Conservation (phyloP, 2,888 invertebrate species). For the Sinelater perroti region DNA sequence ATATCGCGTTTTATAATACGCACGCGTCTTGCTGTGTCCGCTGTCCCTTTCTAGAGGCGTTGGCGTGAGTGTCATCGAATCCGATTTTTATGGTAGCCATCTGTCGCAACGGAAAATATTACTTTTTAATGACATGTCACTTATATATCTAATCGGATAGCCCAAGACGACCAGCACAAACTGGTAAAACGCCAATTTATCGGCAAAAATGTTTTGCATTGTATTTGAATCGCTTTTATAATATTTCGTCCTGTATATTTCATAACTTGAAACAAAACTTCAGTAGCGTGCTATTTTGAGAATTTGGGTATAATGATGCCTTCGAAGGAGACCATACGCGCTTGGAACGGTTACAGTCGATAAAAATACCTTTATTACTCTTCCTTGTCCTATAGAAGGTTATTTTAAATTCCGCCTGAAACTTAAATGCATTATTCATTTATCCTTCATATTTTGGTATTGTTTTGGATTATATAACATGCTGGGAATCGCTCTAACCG, state of each 20-base stretch:
- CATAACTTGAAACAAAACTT: conserved; percentile 19
- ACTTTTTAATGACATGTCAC: background rate
- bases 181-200: too few relatives aligned
- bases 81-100: conserved; percentile 11
- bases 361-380: too few relatives aligned
- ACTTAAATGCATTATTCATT: too few relatives aligned
- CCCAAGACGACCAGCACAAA: background rate
- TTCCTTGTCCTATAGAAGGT: too few relatives aligned
- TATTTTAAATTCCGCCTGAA: too few relatives aligned
- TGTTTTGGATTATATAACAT: too few relatives aligned
- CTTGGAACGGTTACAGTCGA: too few relatives aligned
- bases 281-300: conserved; percentile 11
- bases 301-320: background rate
- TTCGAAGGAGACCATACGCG: conserved; percentile 11
- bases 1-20: conserved; percentile 17
- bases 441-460: too few relatives aligned
- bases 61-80: conserved; percentile 5
- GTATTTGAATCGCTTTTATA: too few relatives aligned
- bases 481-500: too few relatives aligned
- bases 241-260: conserved; percentile 19
- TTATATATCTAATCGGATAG: background rate
- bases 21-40: conserved; percentile 19
- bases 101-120: conserved; percentile 5
- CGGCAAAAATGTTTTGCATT: too few relatives aligned
- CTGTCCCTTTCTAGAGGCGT: conserved; percentile 16